Evolutionary conservation across 2,113 vertebrate species (phyloP).

Genomic region (Himantopus leucocephalus): DNA sequence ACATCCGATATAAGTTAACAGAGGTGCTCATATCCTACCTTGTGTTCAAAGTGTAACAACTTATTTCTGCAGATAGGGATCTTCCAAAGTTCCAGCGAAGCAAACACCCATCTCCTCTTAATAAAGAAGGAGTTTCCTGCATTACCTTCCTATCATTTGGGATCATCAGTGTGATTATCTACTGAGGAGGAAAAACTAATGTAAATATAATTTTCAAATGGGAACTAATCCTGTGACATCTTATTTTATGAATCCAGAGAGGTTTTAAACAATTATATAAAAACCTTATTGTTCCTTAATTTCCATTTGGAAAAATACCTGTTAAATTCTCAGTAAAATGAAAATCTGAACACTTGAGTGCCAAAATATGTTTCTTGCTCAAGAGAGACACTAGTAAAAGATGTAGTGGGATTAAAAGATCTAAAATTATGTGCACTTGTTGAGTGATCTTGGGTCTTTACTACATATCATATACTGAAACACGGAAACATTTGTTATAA

Average conservation of each 20-base stretch:
- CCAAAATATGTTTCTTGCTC: neutral
- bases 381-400: neutral
- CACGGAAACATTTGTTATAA: neutral
- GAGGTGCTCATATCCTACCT: neutral
- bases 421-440: neutral
- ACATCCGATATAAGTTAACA: neutral
- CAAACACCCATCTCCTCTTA: neutral
- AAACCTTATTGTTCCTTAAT: neutral
- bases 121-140: neutral
- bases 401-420: neutral
- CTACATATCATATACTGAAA: neutral
- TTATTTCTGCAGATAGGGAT: neutral
- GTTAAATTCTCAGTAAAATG: neutral
- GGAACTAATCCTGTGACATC: neutral
- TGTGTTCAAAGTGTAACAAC: neutral
- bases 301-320: neutral
- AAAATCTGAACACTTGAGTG: neutral
- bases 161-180: neutral
- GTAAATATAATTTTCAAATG: neutral
- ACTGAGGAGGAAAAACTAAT: neutral
- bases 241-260: neutral
- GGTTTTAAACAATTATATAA: neutral
- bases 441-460: neutral
- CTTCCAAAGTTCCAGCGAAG: neutral
- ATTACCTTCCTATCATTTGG: neutral